Conservation (phyloP, 2,113 vertebrate genomes). For the Pachycephala philippinensis region DNA sequence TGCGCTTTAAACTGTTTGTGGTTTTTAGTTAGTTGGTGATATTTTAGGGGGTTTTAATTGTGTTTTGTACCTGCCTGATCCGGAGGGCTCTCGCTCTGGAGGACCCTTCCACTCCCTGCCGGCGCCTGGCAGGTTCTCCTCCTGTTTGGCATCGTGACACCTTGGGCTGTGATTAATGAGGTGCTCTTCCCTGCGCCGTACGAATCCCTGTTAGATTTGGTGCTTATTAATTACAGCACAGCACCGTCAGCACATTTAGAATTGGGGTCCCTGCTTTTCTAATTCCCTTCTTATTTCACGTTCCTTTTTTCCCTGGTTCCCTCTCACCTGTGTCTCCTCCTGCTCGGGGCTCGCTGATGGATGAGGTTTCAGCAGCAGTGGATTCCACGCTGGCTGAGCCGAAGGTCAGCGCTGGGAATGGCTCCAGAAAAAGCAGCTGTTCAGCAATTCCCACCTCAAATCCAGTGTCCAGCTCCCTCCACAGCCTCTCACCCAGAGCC, state of each 20-base stretch:
- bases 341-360: slow-evolving; percentile 21
- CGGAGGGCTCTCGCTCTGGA: not conserved
- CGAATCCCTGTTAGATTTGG: slow-evolving; percentile 12
- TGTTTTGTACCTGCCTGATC: not conserved
- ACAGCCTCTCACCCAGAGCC: not conserved
- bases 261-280: slow-evolving; percentile 53
- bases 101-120: not conserved
- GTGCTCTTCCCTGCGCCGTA: not conserved
- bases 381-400: not conserved
- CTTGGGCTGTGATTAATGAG: slow-evolving; percentile 61
- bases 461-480: not conserved
- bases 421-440: not conserved
- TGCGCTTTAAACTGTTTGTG: rapidly evolving
- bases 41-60: not conserved
- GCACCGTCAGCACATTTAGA: slow-evolving; percentile 42
- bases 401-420: not conserved
- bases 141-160: slow-evolving; percentile 20
- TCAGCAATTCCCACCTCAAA: not conserved
- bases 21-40: rapidly evolving
- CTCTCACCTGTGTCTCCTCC: not conserved
- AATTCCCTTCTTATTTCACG: not conserved
- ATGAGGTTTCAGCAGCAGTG: slow-evolving; percentile 19
- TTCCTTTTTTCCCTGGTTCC: not conserved
- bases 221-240: slow-evolving; percentile 65
- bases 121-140: not conserved